Evolutionary conservation across 92 coral and sea anemone genomes (phyloP), one percentile per base, ranked within the genome.

Genomic region (Epizoanthus illoricatus): DNA sequence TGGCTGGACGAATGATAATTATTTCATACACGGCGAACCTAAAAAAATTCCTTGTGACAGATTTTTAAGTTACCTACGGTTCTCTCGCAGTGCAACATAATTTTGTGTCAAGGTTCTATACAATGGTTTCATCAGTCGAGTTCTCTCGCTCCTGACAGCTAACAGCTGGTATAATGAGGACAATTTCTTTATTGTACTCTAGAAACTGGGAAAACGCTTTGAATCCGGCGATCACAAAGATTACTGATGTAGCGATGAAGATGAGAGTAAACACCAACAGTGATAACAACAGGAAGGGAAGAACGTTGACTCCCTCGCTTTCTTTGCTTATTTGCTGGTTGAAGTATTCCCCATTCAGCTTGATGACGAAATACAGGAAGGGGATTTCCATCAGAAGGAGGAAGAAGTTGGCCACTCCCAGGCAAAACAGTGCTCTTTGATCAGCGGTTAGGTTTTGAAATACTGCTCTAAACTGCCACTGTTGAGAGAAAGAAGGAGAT

Each of bases 371-470:
- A 71, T 80, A 85, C 2, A 88, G 80, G 68, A 88, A 88, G 0
- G 91, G 91, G n/a, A 88, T 33, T 63, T 88, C 86, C 47, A 88
- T 59, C 0, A 88, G 23, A 17, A 88, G 79, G 7, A 88, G 86
- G 6, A 88, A 41, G 61, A 88, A 63, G 75, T 88, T 88, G 68
- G 86, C 84, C 41, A 88, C 23, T 60, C 91, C 91, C 65, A 88
- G 89, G 52, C 86, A 45, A 52, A 85, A 72, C 54, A 88, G 39
- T 5, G 89, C 91, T 74, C 84, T 88, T 58, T 88, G 89, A 52
- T 85, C 84, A 58, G 62, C 72, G 80, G 78, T 80, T 39, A 88
- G 78, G 55, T 18, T 45, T 2, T 71, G 81, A 12, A 80, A 17
- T 9, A 73, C 86, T 6, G 75, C 75, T 16, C 84, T 60, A 17